Evolutionary conservation across 2,113 vertebrate species (phyloP).

Genomic region (Syrmaticus mikado): DNA sequence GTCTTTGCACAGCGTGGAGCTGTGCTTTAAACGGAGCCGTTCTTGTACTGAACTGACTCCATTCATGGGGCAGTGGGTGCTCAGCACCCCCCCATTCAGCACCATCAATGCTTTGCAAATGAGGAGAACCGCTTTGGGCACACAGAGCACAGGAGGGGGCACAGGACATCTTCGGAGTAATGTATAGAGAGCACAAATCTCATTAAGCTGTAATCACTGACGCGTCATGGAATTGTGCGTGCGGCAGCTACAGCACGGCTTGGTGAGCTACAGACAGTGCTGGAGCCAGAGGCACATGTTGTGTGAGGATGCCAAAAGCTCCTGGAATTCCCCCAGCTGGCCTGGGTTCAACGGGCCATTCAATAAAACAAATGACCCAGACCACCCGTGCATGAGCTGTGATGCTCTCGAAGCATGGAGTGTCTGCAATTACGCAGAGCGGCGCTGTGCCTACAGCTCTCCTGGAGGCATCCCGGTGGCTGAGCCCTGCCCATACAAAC

Average conservation of each 20-base stretch:
- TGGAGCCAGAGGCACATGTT: neutral
- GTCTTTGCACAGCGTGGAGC: neutral
- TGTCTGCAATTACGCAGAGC: no score
- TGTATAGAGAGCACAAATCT: neutral
- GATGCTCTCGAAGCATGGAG: neutral
- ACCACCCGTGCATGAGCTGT: no score
- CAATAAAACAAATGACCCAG: neutral
- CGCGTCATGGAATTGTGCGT: neutral
- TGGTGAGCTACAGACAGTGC: neutral
- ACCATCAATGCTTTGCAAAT: neutral
- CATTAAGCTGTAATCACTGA: neutral
- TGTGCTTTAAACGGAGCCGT: neutral
- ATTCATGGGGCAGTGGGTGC: neutral
- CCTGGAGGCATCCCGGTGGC: no score
- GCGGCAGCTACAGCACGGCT: neutral
- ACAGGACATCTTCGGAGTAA: neutral
- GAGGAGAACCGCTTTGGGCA: neutral
- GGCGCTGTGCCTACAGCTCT: fast-evolving
- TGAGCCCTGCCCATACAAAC: neutral
- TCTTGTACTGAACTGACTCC: neutral
- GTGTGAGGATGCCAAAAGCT: neutral
- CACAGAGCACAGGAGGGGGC: neutral
- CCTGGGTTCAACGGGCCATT: neutral
- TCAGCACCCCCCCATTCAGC: neutral
- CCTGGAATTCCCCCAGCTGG: neutral